Conservation (phyloP, 2,113 vertebrate genomes). For the Zosterops japonicus region DNA sequence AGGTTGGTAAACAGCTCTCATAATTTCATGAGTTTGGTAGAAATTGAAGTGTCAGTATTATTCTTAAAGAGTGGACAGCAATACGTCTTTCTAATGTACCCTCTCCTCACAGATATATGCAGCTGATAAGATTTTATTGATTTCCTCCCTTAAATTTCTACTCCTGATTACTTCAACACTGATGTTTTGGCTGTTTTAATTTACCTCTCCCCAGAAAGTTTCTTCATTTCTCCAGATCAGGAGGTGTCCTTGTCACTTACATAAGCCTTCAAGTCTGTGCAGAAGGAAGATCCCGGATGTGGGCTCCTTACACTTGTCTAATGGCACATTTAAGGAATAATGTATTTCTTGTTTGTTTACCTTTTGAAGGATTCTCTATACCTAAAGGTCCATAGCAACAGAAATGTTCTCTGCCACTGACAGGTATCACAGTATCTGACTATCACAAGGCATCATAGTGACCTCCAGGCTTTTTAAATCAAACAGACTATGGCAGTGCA, state of each 20-base stretch:
- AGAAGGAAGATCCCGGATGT: neutral
- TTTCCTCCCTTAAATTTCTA: neutral
- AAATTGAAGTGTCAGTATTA: neutral
- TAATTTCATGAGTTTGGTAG: neutral
- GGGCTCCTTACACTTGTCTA: neutral
- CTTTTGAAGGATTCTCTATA: neutral
- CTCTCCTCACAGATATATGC: neutral
- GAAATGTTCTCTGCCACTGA: neutral
- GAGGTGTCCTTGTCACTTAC: neutral
- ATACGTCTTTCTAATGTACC: neutral
- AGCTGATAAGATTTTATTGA: neutral
- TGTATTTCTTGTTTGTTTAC: neutral
- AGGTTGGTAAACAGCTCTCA: neutral
- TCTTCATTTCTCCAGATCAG: neutral
- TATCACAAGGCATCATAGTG: neutral
- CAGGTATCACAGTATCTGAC: neutral
- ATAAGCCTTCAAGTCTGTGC: neutral
- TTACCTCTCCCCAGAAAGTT: neutral
- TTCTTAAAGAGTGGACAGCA: neutral
- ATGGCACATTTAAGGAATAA: neutral
- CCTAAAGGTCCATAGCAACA: neutral
- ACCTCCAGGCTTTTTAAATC: neutral
- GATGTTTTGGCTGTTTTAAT: neutral
- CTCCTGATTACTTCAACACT: neutral
- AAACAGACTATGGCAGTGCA: neutral